A percentile compares a stretch with the other conserved stretches of the same genome.
phyloP scores from a whole-genome alignment of 1,140 invertebrate genomes.

The Lycorma delicatula region DNA sequence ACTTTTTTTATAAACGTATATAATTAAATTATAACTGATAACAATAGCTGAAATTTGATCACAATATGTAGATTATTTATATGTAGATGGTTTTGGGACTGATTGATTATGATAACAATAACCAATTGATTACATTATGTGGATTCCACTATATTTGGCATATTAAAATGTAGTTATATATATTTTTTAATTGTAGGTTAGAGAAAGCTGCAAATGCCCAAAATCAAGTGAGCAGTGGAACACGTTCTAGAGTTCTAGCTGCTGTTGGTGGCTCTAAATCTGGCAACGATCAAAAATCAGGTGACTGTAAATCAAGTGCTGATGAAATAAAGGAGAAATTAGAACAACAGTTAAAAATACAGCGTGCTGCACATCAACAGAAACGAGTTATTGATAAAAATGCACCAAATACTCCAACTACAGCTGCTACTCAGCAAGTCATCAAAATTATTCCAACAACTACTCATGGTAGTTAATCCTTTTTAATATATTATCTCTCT shows the following conservation, averaged over 20 bases:
- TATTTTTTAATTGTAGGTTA: conserved; percentile 43
- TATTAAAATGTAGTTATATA: too few relatives aligned
- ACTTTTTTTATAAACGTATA: too few relatives aligned
- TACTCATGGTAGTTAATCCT: conserved; percentile 34
- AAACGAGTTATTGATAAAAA: conserved; percentile 56
- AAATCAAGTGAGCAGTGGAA: conserved; percentile 55
- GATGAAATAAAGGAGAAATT: conserved; percentile 85
- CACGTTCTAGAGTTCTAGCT: conserved; percentile 45
- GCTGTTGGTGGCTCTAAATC: neutral
- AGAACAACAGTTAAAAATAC: conserved; percentile 79
- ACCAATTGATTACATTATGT: too few relatives aligned
- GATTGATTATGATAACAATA: too few relatives aligned
- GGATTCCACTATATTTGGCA: too few relatives aligned
- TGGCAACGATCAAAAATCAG: conserved; percentile 2
- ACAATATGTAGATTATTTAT: too few relatives aligned
- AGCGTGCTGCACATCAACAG: conserved; percentile 77
- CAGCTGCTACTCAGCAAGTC: conserved; percentile 37
- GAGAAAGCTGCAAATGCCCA: conserved; percentile 51
- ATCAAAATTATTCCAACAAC: conserved; percentile 47
- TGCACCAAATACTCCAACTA: conserved; percentile 28
- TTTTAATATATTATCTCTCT: neutral
- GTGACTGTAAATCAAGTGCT: conserved; percentile 47
- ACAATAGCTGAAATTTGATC: too few relatives aligned
- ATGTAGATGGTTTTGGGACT: too few relatives aligned
- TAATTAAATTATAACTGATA: too few relatives aligned